Evolutionary conservation across 2,797 vertebrate species (phyloP).

Genomic region (Melanotaenia trifasciata): DNA sequence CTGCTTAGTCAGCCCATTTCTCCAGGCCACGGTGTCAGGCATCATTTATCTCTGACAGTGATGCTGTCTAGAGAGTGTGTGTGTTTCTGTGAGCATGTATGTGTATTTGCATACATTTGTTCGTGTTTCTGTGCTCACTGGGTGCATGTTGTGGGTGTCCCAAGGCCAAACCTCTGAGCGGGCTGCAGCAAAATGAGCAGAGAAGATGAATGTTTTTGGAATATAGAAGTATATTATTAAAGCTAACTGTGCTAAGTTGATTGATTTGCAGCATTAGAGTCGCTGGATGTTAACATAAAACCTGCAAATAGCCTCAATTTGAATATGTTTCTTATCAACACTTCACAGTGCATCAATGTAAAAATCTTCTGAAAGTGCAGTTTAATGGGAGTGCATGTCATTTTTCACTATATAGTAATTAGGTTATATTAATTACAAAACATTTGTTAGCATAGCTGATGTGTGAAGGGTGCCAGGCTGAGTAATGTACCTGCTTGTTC

Average conservation of each 20-base stretch:
- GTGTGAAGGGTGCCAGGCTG: slow-evolving; percentile 58
- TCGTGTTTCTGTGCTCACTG: slow-evolving; percentile 23
- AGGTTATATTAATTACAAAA: slow-evolving; percentile 77
- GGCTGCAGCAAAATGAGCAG: slow-evolving; percentile 36
- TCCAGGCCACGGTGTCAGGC: slow-evolving; percentile 78
- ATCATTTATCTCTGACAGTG: slow-evolving; percentile 79
- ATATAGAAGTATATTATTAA: slow-evolving; percentile 67
- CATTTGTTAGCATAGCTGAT: slow-evolving; percentile 69
- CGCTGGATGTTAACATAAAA: slow-evolving; percentile 78
- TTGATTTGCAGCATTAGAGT: slow-evolving; percentile 73
- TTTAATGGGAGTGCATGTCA: slow-evolving; percentile 69
- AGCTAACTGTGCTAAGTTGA: slow-evolving; percentile 69
- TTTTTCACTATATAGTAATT: slow-evolving; percentile 81
- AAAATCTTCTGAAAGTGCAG: slow-evolving; percentile 60
- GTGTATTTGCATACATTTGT: slow-evolving; percentile 5
- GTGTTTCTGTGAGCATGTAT: slow-evolving; percentile 22
- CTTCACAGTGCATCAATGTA: slow-evolving; percentile 75
- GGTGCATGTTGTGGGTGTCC: slow-evolving; percentile 42
- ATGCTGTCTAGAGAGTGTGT: slow-evolving; percentile 61
- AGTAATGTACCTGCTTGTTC: slow-evolving; percentile 50
- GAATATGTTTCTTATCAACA: slow-evolving; percentile 81
- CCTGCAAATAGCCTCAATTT: slow-evolving; percentile 77
- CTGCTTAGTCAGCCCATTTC: slow-evolving; percentile 73
- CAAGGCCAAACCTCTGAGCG: slow-evolving; percentile 58
- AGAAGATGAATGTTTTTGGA: slow-evolving; percentile 76